Percentiles rank a stretch among this genome's conserved stretches.
Evolutionary conservation across 2,113 vertebrate genomes (phyloP).

Genomic region (Macquaria ambigua): DNA sequence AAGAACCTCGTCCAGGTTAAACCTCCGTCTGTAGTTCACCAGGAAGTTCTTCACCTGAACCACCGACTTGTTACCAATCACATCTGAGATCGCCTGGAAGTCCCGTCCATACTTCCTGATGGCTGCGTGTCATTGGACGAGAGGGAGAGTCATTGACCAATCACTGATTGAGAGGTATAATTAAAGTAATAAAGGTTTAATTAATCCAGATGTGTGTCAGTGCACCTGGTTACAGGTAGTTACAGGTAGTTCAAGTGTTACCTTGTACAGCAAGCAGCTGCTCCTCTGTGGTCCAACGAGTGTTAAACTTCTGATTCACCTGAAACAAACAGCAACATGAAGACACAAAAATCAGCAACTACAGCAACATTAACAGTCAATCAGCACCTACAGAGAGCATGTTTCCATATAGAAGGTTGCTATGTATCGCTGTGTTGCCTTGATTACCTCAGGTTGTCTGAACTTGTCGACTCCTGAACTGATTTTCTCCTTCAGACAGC

Average conservation of each 20-base stretch:
- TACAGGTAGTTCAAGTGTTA: constrained; percentile 66
- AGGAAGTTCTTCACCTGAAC: constrained; percentile 99
- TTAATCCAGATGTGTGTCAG: background rate
- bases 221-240: background rate
- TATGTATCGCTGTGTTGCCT: background rate
- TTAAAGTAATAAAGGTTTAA: background rate
- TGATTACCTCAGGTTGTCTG: constrained; percentile 90
- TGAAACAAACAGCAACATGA: constrained; percentile 66
- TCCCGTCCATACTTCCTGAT: constrained; percentile 97
- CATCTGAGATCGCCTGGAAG: constrained; percentile 97
- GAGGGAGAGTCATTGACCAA: constrained; percentile 14
- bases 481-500: constrained; percentile 92
- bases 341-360: background rate
- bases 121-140: constrained; percentile 80
- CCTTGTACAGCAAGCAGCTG: constrained; percentile 98
- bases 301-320: constrained; percentile 93
- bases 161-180: background rate
- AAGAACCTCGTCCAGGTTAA: constrained; percentile 97
- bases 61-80: constrained; percentile 98
- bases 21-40: constrained; percentile 96
- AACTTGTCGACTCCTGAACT: constrained; percentile 91
- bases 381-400: background rate
- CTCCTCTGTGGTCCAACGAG: constrained; percentile 97
- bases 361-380: background rate
- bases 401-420: too few relatives aligned